phyloP scores from a whole-genome alignment of 2,888 invertebrate species.

The Herminia tarsipennalis region DNA sequence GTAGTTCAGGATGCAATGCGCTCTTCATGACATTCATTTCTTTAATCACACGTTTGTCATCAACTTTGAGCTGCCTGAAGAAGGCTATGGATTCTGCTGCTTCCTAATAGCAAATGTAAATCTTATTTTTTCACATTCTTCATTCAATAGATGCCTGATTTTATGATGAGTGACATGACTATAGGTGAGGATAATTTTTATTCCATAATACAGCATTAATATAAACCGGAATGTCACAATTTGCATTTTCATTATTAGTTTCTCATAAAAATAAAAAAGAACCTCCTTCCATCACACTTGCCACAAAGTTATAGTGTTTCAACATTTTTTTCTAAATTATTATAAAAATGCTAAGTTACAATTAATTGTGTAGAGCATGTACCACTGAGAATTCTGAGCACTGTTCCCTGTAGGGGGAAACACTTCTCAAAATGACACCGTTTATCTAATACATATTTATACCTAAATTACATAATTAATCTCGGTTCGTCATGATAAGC shows the following conservation, averaged over 20 bases:
- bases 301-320: slow-evolving; percentile 75
- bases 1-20: no score
- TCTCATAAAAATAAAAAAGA: slow-evolving; percentile 78
- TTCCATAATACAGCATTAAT: slow-evolving; percentile 85
- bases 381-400: slow-evolving; percentile 77
- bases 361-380: slow-evolving; percentile 83
- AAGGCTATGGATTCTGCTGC: no score
- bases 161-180: no score
- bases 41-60: no score
- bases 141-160: no score
- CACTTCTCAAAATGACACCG: slow-evolving; percentile 76
- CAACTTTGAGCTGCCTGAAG: no score
- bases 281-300: slow-evolving; percentile 74
- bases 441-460: slow-evolving; percentile 80
- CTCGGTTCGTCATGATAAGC: slow-evolving; percentile 77
- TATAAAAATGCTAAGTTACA: slow-evolving; percentile 85
- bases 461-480: slow-evolving; percentile 82
- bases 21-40: no score
- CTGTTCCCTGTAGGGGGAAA: slow-evolving; percentile 68
- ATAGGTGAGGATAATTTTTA: slow-evolving; percentile 84
- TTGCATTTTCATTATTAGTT: slow-evolving; percentile 77
- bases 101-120: no score
- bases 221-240: slow-evolving; percentile 86
- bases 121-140: no score
- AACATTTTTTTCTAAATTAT: slow-evolving; percentile 84